Evolutionary conservation across 2,113 vertebrate genomes (phyloP).

Genomic region (Pluvialis apricaria): DNA sequence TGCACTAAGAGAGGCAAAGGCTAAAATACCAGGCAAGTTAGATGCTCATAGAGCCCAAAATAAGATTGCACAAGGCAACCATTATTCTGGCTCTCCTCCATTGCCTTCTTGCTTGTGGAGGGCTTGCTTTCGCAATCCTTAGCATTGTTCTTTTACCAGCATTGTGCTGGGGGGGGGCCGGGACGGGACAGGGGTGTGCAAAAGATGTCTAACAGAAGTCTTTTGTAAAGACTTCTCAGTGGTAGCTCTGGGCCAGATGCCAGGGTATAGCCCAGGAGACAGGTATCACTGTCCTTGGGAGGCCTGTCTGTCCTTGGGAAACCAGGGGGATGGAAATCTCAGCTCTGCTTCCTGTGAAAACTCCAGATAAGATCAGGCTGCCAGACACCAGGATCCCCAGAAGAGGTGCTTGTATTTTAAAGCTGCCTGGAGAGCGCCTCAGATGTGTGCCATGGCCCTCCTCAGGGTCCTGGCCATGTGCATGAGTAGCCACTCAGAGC

Average conservation of each 20-base stretch:
- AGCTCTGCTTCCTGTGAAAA: neutral
- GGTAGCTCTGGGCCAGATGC: neutral
- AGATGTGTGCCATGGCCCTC: neutral
- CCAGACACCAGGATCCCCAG: neutral
- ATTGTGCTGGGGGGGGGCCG: neutral
- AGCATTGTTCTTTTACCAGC: neutral
- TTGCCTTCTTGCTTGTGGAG: neutral
- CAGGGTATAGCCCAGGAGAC: neutral
- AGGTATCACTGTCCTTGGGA: neutral
- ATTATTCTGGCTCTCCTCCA: neutral
- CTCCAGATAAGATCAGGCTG: neutral
- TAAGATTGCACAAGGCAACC: neutral
- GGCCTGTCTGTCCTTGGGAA: neutral
- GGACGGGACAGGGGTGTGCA: too few relatives aligned
- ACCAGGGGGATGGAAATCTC: neutral
- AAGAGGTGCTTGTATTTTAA: neutral
- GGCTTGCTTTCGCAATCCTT: neutral
- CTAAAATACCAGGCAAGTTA: neutral
- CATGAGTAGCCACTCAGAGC: neutral
- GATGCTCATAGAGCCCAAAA: neutral
- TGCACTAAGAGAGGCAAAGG: neutral
- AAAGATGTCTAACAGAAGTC: neutral
- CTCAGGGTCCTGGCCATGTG: fast-evolving
- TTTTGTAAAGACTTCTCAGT: neutral
- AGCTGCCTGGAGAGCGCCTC: neutral